These are phyloP conservation scores for Lichenostomus cassidix DNA, from an alignment of 2,113 vertebrate genomes.

Conservation along the genomic window DNA sequence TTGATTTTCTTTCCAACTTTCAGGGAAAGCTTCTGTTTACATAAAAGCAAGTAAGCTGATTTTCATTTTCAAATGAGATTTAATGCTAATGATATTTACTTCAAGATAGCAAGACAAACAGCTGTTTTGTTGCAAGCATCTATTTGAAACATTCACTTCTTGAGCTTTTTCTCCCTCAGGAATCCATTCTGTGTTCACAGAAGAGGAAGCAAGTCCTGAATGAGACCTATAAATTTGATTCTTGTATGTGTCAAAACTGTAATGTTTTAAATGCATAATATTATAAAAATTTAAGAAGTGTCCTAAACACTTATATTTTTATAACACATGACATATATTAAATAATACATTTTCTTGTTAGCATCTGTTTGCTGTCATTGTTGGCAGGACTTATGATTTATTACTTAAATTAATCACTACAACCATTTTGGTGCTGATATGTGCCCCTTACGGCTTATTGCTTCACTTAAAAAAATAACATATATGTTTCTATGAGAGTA, in stretches of 20 bases:
- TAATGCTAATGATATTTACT: constrained; percentile 54
- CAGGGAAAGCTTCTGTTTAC: constrained; percentile 10
- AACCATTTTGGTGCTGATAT: constrained; percentile 77
- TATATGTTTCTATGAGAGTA: constrained; percentile 52
- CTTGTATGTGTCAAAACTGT: constrained; percentile 72
- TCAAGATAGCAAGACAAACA: constrained; percentile 59
- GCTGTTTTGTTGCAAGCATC: constrained; percentile 58
- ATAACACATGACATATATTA: constrained; percentile 76
- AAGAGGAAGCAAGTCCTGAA: constrained; percentile 64
- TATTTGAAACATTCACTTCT: constrained; percentile 61
- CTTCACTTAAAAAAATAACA: constrained; percentile 75
- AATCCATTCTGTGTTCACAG: constrained; percentile 66
- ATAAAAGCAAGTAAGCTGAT: not conserved
- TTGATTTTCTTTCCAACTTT: not conserved
- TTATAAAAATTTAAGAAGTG: constrained; percentile 79
- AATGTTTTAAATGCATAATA: constrained; percentile 79
- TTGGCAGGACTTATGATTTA: constrained; percentile 77
- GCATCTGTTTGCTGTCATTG: constrained; percentile 81
- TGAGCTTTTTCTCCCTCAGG: constrained; percentile 34
- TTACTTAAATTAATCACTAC: constrained; percentile 78
- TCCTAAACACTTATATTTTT: constrained; percentile 77
- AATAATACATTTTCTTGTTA: constrained; percentile 82
- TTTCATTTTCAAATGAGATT: constrained; percentile 39
- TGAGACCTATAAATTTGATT: constrained; percentile 75
- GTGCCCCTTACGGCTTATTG: constrained; percentile 71